A percentile compares a stretch with the other conserved stretches of the same genome.
These are phyloP conservation scores for Papilio xuthus DNA, from an alignment of 1,140 invertebrate species.

Conservation along the genomic window DNA sequence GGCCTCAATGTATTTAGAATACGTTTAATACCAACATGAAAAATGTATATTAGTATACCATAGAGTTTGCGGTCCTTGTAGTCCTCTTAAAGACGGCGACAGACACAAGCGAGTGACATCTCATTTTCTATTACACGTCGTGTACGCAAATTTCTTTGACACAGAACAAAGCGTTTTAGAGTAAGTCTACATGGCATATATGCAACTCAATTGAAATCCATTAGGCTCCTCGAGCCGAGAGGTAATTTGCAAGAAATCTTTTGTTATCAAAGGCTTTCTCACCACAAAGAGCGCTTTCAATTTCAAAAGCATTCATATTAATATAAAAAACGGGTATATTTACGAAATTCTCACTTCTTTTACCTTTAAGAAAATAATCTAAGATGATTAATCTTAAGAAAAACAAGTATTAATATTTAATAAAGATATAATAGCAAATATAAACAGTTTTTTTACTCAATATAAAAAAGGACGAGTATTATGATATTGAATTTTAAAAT, in stretches of 20 bases:
- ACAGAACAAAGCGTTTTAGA: conserved; percentile 73
- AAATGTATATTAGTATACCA: conserved; percentile 59
- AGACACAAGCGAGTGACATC: conserved; percentile 56
- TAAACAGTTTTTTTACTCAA: neutral
- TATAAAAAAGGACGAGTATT: neutral
- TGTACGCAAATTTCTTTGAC: conserved; percentile 69
- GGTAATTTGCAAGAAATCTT: conserved; percentile 71
- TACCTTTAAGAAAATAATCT: conserved; percentile 15
- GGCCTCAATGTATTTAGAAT: conserved; percentile 3
- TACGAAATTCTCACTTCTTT: conserved; percentile 23
- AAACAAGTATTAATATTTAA: neutral
- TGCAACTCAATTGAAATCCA: conserved; percentile 75
- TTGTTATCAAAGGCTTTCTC: conserved; percentile 63
- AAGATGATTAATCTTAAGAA: conserved; percentile 9
- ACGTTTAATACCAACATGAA: conserved; percentile 58
- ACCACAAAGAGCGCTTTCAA: conserved; percentile 64
- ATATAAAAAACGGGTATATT: conserved; percentile 51
- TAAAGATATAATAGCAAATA: neutral
- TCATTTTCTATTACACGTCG: conserved; percentile 38
- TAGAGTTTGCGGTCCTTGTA: conserved; percentile 55
- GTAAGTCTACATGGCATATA: conserved; percentile 70
- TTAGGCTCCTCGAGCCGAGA: conserved; percentile 63
- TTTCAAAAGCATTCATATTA: conserved; percentile 59
- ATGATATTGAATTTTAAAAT: neutral
- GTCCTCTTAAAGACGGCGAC: conserved; percentile 65